Conservation (phyloP, 2,888 invertebrate genomes). For the Anoncus sp. region DNA sequence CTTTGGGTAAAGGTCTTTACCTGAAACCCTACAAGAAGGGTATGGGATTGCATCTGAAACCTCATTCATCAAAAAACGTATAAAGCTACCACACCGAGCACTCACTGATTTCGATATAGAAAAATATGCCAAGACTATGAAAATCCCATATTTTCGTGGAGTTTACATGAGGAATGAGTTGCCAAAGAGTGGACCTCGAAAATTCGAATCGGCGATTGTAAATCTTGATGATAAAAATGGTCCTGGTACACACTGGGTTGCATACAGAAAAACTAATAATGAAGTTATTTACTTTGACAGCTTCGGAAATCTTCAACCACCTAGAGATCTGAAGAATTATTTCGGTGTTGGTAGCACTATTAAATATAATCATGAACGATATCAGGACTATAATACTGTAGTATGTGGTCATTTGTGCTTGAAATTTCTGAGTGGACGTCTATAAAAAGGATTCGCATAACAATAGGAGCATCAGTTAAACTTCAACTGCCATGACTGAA, state of each 20-base stretch:
- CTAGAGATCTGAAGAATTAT: constrained; percentile 72
- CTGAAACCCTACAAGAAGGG: constrained; percentile 8
- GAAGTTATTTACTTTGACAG: neutral
- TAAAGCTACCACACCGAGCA: constrained; percentile 4
- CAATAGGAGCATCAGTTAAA: neutral
- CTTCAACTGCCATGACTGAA: constrained; percentile 41
- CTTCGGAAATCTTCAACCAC: constrained; percentile 77
- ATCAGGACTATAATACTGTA: constrained; percentile 70
- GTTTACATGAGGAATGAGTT: constrained; percentile 73
- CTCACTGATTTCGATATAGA: constrained; percentile 66
- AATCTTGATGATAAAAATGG: constrained; percentile 18
- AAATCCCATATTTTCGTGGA: constrained; percentile 57
- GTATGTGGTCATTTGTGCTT: constrained; percentile 75
- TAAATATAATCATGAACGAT: constrained; percentile 71
- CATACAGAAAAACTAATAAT: constrained; percentile 72
- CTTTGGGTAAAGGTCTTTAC: neutral
- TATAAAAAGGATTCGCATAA: constrained; percentile 50
- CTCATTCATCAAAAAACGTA: neutral
- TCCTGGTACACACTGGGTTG: constrained; percentile 38
- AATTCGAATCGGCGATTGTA: constrained; percentile 13
- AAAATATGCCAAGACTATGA: constrained; percentile 63
- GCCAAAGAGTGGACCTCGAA: neutral
- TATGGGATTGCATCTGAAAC: neutral
- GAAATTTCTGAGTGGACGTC: constrained; percentile 67
- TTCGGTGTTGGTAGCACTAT: constrained; percentile 27